A percentile compares a stretch with the other conserved stretches of the same genome.
phyloP scores from a whole-genome alignment of 30 jellyfish, hydroid and myxozoan species.

The Cassiopea andromeda region DNA sequence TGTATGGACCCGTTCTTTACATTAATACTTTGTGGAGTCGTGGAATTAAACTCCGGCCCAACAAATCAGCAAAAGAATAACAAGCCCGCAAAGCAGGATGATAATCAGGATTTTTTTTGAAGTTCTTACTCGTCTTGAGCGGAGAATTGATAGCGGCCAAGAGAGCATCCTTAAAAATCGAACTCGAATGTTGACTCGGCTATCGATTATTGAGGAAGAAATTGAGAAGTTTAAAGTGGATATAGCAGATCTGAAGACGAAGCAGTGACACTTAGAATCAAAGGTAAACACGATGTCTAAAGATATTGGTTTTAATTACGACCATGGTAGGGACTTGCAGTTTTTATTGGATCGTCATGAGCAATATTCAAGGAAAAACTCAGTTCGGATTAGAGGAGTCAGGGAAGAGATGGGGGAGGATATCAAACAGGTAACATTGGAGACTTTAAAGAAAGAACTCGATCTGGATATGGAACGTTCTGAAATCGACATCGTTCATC shows the following conservation, averaged over 20 bases:
- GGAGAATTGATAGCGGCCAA: background rate
- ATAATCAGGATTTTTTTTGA: background rate
- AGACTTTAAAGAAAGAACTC: background rate
- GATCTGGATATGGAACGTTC: background rate
- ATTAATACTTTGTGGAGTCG: background rate
- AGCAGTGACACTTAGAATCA: background rate
- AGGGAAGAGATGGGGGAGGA: conserved; percentile 14
- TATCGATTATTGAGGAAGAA: background rate
- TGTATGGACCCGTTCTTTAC: background rate
- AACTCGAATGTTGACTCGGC: background rate
- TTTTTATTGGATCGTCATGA: conserved; percentile 19
- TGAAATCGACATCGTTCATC: conserved; percentile 36
- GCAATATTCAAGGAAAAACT: conserved; percentile 23
- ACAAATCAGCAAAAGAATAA: background rate
- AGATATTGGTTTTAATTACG: background rate
- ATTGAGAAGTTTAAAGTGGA: background rate
- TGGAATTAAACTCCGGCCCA: conserved; percentile 1
- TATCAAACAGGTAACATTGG: background rate
- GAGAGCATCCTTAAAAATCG: background rate
- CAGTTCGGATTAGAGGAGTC: conserved; percentile 2
- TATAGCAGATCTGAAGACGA: background rate
- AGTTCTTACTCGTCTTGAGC: background rate
- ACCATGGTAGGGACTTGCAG: conserved; percentile 15
- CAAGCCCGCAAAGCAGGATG: background rate
- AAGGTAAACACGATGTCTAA: background rate